phyloP scores from a whole-genome alignment of 2,113 vertebrate genomes.

The Gymnorhina tibicen region DNA sequence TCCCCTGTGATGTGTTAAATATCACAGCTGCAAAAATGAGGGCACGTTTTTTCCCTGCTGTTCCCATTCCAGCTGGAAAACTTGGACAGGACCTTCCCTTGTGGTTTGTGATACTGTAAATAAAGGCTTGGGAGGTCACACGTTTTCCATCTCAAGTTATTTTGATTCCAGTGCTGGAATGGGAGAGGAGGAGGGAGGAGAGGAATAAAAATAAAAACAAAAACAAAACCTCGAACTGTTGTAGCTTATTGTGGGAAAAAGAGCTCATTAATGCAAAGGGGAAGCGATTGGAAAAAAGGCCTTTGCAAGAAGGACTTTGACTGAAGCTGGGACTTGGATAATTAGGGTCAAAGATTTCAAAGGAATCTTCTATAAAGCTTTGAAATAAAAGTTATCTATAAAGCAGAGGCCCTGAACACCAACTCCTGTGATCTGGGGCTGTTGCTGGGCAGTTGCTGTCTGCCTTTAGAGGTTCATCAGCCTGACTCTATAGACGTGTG shows the following conservation, averaged over 20 bases:
- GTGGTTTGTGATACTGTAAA: constrained; percentile 48
- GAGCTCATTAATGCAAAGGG: background rate
- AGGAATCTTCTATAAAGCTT: background rate
- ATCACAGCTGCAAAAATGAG: constrained; percentile 4
- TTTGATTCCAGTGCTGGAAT: constrained; percentile 38
- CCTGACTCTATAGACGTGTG: accelerated
- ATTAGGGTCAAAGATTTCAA: background rate
- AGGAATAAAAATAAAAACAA: constrained; percentile 8
- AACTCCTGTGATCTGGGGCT: background rate
- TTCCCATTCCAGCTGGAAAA: constrained; percentile 4
- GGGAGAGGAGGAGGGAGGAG: background rate
- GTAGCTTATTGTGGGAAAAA: constrained; percentile 3
- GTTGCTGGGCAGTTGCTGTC: background rate
- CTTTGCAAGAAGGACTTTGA: background rate
- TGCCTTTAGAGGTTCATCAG: background rate
- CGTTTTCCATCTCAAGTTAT: constrained; percentile 40
- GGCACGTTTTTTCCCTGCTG: background rate
- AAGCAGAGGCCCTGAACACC: background rate
- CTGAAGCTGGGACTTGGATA: background rate
- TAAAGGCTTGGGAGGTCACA: constrained; percentile 47
- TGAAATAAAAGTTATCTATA: background rate
- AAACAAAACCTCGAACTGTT: background rate
- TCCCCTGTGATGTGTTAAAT: constrained; percentile 42
- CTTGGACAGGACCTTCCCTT: constrained; percentile 26
- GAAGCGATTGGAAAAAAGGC: background rate